phyloP scores from a whole-genome alignment of 1,140 invertebrate genomes.

The Theocolax elegans region DNA sequence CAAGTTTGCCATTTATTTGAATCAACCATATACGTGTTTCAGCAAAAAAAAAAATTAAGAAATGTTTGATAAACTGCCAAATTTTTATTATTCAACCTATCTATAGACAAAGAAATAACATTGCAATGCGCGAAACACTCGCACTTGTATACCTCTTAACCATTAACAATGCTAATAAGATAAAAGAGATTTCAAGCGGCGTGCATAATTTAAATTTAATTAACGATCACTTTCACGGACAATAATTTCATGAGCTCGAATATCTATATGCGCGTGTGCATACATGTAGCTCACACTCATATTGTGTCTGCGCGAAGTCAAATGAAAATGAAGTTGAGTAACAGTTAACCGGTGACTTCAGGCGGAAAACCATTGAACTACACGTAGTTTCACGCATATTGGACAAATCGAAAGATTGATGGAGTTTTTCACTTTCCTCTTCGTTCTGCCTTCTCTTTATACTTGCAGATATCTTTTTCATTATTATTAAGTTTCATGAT shows the following conservation, averaged over 20 bases:
- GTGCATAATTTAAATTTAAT: slow-evolving; percentile 24
- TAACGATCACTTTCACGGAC: slow-evolving; percentile 10
- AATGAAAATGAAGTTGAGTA: slow-evolving; percentile 29
- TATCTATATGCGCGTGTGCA: neutral
- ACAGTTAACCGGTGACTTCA: slow-evolving; percentile 12
- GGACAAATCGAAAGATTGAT: neutral
- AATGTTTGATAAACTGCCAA: no score
- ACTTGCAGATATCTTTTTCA: neutral
- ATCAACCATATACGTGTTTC: no score
- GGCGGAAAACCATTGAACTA: neutral
- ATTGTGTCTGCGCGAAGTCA: neutral
- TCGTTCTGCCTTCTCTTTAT: neutral
- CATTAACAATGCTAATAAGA: neutral
- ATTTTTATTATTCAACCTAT: no score
- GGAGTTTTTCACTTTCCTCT: slow-evolving; percentile 2
- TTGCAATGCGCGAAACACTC: no score
- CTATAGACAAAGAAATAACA: no score
- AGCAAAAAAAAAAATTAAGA: no score
- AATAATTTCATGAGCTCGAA: neutral
- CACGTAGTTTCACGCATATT: neutral
- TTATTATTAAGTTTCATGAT: slow-evolving; percentile 4
- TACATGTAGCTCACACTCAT: no score
- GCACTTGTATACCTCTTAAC: no score
- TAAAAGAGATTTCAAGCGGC: neutral
- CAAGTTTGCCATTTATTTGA: no score